These are phyloP conservation scores for Entomyzon cyanotis DNA, from an alignment of 2,113 vertebrate species.

Conservation along the genomic window DNA sequence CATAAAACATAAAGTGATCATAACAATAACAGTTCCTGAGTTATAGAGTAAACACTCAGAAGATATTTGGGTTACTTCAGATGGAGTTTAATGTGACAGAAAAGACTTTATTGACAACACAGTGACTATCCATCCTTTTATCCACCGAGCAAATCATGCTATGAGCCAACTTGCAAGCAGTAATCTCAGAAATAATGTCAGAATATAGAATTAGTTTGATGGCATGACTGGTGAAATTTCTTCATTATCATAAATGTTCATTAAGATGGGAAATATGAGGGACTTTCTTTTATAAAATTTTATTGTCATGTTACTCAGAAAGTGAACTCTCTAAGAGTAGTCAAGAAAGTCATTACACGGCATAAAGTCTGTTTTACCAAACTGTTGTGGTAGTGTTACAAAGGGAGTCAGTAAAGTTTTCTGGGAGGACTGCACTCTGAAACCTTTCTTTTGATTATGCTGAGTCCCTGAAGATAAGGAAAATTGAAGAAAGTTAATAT, in stretches of 20 bases:
- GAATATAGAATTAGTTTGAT: neutral
- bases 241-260: neutral
- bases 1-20: neutral
- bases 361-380: neutral
- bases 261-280: neutral
- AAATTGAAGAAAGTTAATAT: neutral
- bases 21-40: neutral
- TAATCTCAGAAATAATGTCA: neutral
- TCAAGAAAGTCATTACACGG: neutral
- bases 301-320: neutral
- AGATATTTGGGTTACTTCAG: neutral
- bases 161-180: neutral
- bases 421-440: neutral
- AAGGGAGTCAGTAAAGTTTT: neutral
- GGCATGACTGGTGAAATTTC: neutral
- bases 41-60: neutral
- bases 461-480: neutral
- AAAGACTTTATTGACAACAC: neutral
- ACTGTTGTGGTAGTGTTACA: neutral
- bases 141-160: neutral
- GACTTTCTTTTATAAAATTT: neutral
- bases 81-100: neutral
- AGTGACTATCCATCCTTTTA: neutral
- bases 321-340: neutral
- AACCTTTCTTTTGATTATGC: neutral